These are phyloP conservation scores for Panulirus ornatus DNA, from an alignment of 1,140 invertebrate genomes.

Conservation along the genomic window DNA sequence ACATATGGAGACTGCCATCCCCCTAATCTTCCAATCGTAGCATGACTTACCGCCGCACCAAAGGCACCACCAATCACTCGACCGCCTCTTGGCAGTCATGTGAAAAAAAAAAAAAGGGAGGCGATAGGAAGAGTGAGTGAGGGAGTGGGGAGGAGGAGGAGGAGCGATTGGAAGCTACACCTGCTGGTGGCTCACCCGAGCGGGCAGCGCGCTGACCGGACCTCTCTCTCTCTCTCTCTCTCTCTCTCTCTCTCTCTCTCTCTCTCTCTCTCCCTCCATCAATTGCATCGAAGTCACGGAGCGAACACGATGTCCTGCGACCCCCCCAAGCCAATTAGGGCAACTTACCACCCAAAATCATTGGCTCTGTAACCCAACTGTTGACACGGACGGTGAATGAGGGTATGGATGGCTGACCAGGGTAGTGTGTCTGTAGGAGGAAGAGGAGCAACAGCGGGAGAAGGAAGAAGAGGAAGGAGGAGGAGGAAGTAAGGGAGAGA, in stretches of 20 bases:
- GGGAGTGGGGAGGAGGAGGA: too few relatives aligned
- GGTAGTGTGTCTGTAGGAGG: not conserved
- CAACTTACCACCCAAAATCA: slow-evolving; percentile 30
- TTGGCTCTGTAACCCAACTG: slow-evolving; percentile 25
- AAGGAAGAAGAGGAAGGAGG: not conserved
- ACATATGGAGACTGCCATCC: not conserved
- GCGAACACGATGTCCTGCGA: slow-evolving; percentile 14
- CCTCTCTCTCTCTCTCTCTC: slow-evolving; percentile 24
- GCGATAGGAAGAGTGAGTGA: too few relatives aligned
- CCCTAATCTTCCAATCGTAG: not conserved
- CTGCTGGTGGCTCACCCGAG: not conserved
- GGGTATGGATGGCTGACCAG: not conserved
- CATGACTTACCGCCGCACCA: not conserved
- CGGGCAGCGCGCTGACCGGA: not conserved
- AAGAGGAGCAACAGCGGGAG: too few relatives aligned
- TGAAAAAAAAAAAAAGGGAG: not conserved
- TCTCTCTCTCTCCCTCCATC: slow-evolving; percentile 22
- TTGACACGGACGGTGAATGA: not conserved
- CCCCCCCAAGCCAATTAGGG: slow-evolving; percentile 30
- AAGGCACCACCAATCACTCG: not conserved
- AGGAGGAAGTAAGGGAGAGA: not conserved
- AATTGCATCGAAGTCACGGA: slow-evolving; percentile 16
- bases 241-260: slow-evolving; percentile 22
- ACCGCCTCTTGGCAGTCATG: not conserved
- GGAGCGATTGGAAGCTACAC: not conserved